A percentile compares a stretch with the other conserved stretches of the same genome.
These are phyloP conservation scores for Halisarca cf. caerulea DNA, from an alignment of 37 sponge, comb jelly and placozoan genomes.

Conservation along the genomic window DNA sequence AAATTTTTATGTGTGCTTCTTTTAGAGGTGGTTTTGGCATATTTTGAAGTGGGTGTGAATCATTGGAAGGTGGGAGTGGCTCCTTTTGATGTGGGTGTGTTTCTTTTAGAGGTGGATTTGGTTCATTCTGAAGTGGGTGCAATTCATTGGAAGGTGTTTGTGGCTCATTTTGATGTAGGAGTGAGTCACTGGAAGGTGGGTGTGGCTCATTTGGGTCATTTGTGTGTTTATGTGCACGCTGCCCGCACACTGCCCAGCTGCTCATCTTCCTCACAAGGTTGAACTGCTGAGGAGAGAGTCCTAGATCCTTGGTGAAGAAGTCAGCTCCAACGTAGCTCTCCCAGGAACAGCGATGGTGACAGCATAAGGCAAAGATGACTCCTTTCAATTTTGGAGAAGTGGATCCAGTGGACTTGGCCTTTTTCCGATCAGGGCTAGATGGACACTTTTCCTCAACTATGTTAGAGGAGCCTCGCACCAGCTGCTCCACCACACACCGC, in stretches of 20 bases:
- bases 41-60: too few relatives aligned
- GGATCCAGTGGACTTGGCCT: background rate
- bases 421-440: background rate
- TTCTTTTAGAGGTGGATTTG: too few relatives aligned
- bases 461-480: too few relatives aligned
- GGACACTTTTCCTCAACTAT: too few relatives aligned
- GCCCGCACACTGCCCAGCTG: conserved; percentile 92
- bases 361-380: conserved; percentile 82
- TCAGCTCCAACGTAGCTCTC: conserved; percentile 55
- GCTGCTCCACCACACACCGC: conserved; percentile 23
- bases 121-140: too few relatives aligned
- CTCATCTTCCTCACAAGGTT: conserved; percentile 70
- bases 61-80: background rate
- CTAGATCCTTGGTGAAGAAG: conserved; percentile 43
- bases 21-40: too few relatives aligned
- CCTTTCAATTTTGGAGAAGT: conserved; percentile 18
- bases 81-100: too few relatives aligned
- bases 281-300: conserved; percentile 73
- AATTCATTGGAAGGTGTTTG: too few relatives aligned
- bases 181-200: background rate
- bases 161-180: too few relatives aligned
- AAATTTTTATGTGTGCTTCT: too few relatives aligned
- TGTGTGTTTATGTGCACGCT: background rate
- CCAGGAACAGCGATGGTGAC: conserved; percentile 92
- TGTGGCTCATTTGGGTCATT: background rate